Conservation (phyloP, 2,113 vertebrate genomes). For the Copsychus sechellarum region DNA sequence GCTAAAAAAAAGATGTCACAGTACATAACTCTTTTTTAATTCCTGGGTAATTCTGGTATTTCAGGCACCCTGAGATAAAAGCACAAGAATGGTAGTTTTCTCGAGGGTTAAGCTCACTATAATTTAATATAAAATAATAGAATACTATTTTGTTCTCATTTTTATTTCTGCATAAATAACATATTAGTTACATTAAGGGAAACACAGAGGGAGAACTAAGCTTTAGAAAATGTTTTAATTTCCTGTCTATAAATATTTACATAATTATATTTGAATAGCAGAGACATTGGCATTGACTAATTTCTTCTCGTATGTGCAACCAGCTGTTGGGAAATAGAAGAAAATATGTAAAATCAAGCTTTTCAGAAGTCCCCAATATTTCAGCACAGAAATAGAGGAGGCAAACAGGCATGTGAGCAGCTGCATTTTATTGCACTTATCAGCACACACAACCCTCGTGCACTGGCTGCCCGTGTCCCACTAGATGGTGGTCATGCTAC, state of each 20-base stretch:
- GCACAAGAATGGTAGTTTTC: background rate
- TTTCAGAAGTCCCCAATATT: background rate
- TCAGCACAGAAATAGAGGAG: background rate
- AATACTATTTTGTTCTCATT: background rate
- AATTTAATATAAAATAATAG: background rate
- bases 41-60: background rate
- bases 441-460: background rate
- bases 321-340: background rate
- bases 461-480: background rate
- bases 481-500: slow-evolving; percentile 53
- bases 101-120: background rate
- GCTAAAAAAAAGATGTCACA: background rate
- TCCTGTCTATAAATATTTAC: background rate
- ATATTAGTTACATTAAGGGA: background rate
- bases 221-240: background rate
- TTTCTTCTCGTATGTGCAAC: background rate
- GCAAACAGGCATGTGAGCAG: background rate
- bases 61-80: background rate
- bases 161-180: background rate
- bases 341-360: background rate
- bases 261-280: background rate
- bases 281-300: rapidly evolving
- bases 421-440: background rate
- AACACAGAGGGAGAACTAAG: background rate
- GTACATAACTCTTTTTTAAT: background rate